Base-by-base conservation (phyloP, 2,797 vertebrate species). In the Pangasius larnaudii region DNA sequence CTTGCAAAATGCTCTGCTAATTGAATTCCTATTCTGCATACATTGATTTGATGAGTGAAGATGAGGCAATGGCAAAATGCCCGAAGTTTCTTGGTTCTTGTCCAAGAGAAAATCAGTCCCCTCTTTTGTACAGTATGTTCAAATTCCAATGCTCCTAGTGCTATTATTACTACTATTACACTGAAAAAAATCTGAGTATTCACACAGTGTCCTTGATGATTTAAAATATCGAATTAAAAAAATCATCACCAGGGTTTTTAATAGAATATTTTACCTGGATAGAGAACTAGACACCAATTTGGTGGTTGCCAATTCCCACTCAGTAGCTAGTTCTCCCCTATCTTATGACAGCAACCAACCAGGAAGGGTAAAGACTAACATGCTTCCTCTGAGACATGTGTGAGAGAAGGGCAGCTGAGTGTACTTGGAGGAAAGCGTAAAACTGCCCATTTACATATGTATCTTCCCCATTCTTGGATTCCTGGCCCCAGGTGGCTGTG, bases 1-100 rank as follows among this genome's bases (percentile, higher is more conserved):
- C 88, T 92, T 91, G 82, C 89, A 91, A 91, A 86, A 86, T 71
- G 89, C 85, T 89, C 75, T 89, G 91, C 84, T 90, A 88, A 92
- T 92, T 89, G 85, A 89, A 90, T 75, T 30, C 85, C 83, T 89
- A 85, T 87, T 91, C 86, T 87, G 85, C 88, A 87, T 85, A 88
- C 87, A 93, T 93, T 90, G 91, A 93, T 94, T 92, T 91, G 84
- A 93, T 91, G 90, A 91, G 89, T 93, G 89, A 90, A 93, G 91
- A 92, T 89, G 89, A 90, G 89, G 80, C 81, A 85, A 88, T 91
- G 91, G 90, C 91, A 89, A 85, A 84, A 84, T 85, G 91, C 87
- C 91, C 88, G 42, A 51, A 83, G 83, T 77, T 59, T 84, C 88
- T 90, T 91, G 90, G 90, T 87, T 90, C 91, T 90, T 85, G 78